Conservation (phyloP, 2,797 vertebrate genomes). For the Centropyge bicolor region DNA sequence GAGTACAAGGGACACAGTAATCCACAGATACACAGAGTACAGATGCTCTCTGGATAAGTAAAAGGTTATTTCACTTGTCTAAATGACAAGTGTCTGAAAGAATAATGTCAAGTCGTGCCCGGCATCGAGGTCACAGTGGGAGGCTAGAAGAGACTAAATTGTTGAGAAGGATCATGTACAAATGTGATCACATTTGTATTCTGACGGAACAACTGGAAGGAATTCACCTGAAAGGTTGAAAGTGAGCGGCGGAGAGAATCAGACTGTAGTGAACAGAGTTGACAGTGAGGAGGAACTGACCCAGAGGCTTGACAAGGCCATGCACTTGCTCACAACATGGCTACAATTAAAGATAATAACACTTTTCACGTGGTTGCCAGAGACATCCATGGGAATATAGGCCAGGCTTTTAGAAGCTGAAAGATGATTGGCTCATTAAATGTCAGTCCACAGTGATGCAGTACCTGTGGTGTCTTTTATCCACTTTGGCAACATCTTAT, state of each 20-base stretch:
- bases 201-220: background rate
- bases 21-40: background rate
- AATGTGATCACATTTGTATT: background rate
- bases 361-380: slow-evolving; percentile 28
- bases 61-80: slow-evolving; percentile 31
- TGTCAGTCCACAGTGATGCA: slow-evolving; percentile 36
- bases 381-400: slow-evolving; percentile 37
- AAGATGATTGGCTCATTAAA: slow-evolving; percentile 46
- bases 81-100: slow-evolving; percentile 36
- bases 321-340: background rate
- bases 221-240: background rate
- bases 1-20: background rate
- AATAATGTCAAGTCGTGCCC: slow-evolving; percentile 11
- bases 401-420: slow-evolving; percentile 43
- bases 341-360: slow-evolving; percentile 49
- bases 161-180: background rate
- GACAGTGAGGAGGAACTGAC: slow-evolving; percentile 22
- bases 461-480: slow-evolving; percentile 7
- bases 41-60: background rate
- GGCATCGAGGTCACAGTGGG: background rate
- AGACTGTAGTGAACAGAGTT: background rate
- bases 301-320: background rate
- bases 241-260: background rate
- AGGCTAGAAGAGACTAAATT: background rate
- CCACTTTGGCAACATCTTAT: background rate